Base-by-base conservation (phyloP, 2,797 vertebrate species). In the Urophycis tenuis region DNA sequence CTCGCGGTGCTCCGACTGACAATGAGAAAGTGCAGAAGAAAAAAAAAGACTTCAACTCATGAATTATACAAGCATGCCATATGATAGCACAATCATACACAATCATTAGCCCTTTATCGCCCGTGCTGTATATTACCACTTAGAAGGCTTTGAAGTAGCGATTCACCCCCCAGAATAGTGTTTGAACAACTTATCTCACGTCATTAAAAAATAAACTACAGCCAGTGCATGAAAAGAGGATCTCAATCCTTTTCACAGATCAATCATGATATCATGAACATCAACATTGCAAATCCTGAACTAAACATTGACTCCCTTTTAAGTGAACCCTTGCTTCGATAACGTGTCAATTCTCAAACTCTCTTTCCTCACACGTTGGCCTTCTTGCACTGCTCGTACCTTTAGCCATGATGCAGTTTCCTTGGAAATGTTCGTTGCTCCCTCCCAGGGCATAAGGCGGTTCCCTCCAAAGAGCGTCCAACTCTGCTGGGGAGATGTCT, bases 381-480 rank as follows among this genome's bases (percentile, higher is more conserved):
- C 45, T 8, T 25, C 53, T 25, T 60, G 9, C 53, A 25, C 53
- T 60, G n/a, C 53, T 25, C 75, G 49, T 92, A 94, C 93, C 94
- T 92, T 92, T 88, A 74, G 92, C 91, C 93, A 93, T 94, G 89
- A 87, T 89, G 89, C 90, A 88, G 91, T 91, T n/a, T 89, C 89
- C 89, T 71, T 88, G 81, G 81, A 93, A 92, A 85, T 92, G 90
- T 45, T 92, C 90, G 87, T 90, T 89, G 82, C 90, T 77, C 83
- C 86, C 91, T 12, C 92, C 89, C 12, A 93, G 83, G 71, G 90
- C 86, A 49, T 93, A 94, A 0, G 91, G 88, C 0, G 92, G 92
- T 73, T 93, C 93, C 83, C 91, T 90, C 93, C 93, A 93, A 34
- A 94, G 91, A 83, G 92, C 91, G 81, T 94, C 93, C 85, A 94